Conservation (phyloP, 2,888 invertebrate species). For the Alloscopus bannaensis region DNA sequence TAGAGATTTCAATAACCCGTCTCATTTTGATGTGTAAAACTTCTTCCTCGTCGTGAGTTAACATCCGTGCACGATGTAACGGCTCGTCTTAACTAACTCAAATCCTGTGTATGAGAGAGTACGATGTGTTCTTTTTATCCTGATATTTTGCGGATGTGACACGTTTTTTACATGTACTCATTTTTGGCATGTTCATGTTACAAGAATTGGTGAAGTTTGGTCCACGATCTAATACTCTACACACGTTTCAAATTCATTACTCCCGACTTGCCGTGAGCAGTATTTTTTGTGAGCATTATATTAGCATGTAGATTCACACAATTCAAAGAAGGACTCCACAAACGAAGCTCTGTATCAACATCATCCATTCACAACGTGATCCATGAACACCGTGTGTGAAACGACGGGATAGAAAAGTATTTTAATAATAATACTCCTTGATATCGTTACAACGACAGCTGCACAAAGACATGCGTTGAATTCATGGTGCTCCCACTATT, state of each 20-base stretch:
- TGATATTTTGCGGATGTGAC: neutral
- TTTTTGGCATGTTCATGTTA: too few species aligned
- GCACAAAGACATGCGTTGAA: neutral
- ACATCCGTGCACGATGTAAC: neutral
- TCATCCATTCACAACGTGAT: slow-evolving; percentile 9
- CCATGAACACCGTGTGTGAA: neutral
- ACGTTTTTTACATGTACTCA: too few species aligned
- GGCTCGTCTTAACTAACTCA: neutral
- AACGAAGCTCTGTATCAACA: neutral
- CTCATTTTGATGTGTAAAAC: slow-evolving; percentile 4
- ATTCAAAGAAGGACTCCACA: neutral
- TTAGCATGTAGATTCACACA: neutral
- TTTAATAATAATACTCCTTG: neutral
- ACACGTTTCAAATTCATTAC: neutral
- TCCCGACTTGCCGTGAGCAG: neutral
- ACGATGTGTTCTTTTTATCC: too few species aligned
- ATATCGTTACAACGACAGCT: neutral
- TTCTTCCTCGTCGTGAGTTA: neutral
- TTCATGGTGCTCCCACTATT: neutral
- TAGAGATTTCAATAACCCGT: too few species aligned
- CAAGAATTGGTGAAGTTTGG: neutral
- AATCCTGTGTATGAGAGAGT: too few species aligned
- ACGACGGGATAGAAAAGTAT: neutral
- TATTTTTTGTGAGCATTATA: neutral
- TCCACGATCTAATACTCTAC: neutral